phyloP scores from a whole-genome alignment of 2,113 vertebrate genomes.

The Erythrocebus patas region DNA sequence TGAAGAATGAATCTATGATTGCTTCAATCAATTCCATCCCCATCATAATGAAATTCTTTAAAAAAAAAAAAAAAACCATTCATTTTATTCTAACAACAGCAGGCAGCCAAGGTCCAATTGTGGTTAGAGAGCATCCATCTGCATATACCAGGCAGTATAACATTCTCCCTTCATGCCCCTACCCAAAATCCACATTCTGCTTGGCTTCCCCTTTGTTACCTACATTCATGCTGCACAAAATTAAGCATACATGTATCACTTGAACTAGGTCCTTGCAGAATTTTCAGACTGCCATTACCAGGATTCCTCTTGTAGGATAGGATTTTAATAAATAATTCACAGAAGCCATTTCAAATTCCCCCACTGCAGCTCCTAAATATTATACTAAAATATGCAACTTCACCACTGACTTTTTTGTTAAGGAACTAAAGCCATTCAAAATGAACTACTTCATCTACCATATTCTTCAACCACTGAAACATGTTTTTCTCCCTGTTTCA shows the following conservation, averaged over 20 bases:
- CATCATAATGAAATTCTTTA: neutral
- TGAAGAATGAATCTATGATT: neutral
- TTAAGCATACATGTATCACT: neutral
- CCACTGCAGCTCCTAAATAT: neutral
- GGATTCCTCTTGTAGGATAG: neutral
- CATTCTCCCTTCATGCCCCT: neutral
- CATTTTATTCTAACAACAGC: constrained; percentile 2
- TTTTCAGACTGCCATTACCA: neutral
- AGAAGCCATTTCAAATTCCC: neutral
- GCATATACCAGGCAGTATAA: neutral
- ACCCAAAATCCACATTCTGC: neutral
- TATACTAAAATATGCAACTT: neutral
- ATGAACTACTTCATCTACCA: neutral
- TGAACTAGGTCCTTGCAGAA: neutral
- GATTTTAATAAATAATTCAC: constrained; percentile 14
- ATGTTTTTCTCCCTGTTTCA: neutral
- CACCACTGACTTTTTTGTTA: neutral
- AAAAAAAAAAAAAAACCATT: neutral
- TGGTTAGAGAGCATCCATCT: neutral
- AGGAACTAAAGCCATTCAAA: constrained; percentile 32
- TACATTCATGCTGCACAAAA: neutral
- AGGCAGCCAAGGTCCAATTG: neutral
- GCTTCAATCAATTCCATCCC: neutral
- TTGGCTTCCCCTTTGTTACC: neutral
- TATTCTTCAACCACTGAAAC: neutral